Base-by-base conservation (phyloP, 53 echinoderm and acorn worm species). In the Luidia sarsii region DNA sequence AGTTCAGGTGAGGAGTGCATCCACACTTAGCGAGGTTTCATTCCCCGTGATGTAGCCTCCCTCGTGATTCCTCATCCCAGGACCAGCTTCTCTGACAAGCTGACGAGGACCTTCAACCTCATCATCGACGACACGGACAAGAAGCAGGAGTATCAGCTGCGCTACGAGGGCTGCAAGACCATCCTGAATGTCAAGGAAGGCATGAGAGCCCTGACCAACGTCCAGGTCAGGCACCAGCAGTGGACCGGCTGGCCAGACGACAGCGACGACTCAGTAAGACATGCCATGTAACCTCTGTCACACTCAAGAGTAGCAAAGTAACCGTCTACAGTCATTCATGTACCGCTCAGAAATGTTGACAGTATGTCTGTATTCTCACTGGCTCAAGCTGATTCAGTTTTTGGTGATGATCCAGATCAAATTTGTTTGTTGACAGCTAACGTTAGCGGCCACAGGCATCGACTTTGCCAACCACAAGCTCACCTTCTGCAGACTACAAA, bases 161-260 rank as follows among this genome's bases (percentile, higher is more conserved):
- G 86, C 3, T 96, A 88, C 50, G 85, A 90, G 41, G 91, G 93
- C 61, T 93, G 82, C 83, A 93, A 92, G 75, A 96, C 93, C 1
- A 96, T 95, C 50, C 50, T 90, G n/a, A 89, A 90, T 33, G 91
- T 96, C 7, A 96, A 96, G 46, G 90, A 93, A 65, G 96, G 90
- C 18, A 81, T 95, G 16, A 67, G 21, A 41, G 79, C 96, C 15
- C 57, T 95, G 48, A 95, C 92, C 19, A 83, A 90, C 52, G 86
- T 96, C 43, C 80, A 85, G 24, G 87, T 88, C 48, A 86, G 97
- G 19, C 83, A 89, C 39, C 97, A 96, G 65, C 80, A 86, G 31
- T 96, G 97, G 97, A 71, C 39, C 6, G 93, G 93, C 5, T 96
- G 97, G 96, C 89, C 92, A 1, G 80, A 83, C 9, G 86, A 90